Conservation (phyloP, 2,888 invertebrate genomes). For the Epistrophella euchroma region DNA sequence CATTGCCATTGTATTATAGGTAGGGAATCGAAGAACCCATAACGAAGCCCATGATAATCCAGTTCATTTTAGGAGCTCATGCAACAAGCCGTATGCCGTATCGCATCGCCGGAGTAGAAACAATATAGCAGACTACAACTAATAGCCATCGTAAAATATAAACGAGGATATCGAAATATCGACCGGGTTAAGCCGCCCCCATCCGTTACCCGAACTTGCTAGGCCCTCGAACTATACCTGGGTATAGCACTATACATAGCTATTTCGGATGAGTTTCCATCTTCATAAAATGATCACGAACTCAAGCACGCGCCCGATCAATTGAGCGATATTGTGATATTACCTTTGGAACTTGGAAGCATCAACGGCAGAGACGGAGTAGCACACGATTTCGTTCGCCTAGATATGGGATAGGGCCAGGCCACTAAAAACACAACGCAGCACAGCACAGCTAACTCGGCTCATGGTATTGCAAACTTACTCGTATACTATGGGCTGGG, state of each 20-base stretch:
- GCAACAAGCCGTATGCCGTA: constrained; percentile 52
- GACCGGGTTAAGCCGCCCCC: constrained; percentile 56
- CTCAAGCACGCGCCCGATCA: constrained; percentile 76
- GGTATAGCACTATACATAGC: not conserved
- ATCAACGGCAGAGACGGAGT: constrained; percentile 37
- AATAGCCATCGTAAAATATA: constrained; percentile 76
- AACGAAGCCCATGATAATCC: constrained; percentile 68
- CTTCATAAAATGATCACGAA: constrained; percentile 76
- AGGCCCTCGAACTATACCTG: not conserved
- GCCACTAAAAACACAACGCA: constrained; percentile 58
- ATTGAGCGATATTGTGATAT: constrained; percentile 75
- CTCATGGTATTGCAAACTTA: constrained; percentile 3
- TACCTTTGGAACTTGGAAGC: constrained; percentile 66
- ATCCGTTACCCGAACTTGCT: constrained; percentile 29
- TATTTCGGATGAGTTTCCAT: constrained; percentile 74
- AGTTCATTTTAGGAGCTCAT: constrained; percentile 66
- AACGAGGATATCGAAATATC: constrained; percentile 73
- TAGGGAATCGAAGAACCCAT: constrained; percentile 52
- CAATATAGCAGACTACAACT: constrained; percentile 71
- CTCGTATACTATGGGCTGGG: not conserved
- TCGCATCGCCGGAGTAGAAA: constrained; percentile 68
- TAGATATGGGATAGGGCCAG: constrained; percentile 65
- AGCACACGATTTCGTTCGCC: constrained; percentile 61
- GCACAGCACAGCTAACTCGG: no score
- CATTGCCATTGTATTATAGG: not conserved